phyloP scores from a whole-genome alignment of 2,888 invertebrate genomes.

The Eledona agricola region DNA sequence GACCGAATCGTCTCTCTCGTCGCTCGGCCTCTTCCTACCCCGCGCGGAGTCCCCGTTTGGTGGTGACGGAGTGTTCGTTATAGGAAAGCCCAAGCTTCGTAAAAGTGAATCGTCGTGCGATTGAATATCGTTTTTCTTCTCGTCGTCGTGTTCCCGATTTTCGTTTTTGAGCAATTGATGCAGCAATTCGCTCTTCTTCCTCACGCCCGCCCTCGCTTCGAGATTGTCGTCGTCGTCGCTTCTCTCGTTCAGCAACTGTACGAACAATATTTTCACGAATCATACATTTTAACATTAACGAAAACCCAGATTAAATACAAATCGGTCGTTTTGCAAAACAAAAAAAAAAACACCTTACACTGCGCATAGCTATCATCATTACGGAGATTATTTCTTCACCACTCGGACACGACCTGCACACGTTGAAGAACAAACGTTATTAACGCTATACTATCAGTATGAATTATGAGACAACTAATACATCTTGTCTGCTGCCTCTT shows the following conservation, averaged over 20 bases:
- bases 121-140: constrained; percentile 58
- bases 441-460: not conserved
- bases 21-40: constrained; percentile 67
- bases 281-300: too few species aligned
- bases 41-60: constrained; percentile 62
- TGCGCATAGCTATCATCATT: constrained; percentile 16
- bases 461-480: constrained; percentile 1
- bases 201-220: constrained; percentile 67
- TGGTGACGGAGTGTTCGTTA: constrained; percentile 67
- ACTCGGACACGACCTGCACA: constrained; percentile 6
- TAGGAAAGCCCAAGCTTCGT: constrained; percentile 66
- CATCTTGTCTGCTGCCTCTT: constrained; percentile 28
- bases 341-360: constrained; percentile 21
- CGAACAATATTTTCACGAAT: too few species aligned
- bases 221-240: constrained; percentile 82
- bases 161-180: constrained; percentile 67
- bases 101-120: constrained; percentile 67
- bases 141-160: constrained; percentile 61
- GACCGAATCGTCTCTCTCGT: constrained; percentile 67
- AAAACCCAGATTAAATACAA: too few species aligned
- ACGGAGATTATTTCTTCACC: too few species aligned
- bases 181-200: constrained; percentile 70
- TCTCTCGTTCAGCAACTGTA: constrained; percentile 82
- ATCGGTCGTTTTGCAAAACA: constrained; percentile 16
- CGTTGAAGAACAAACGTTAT: not conserved